phyloP scores from a whole-genome alignment of 2,888 invertebrate genomes.

The Cremastinae sp. region DNA sequence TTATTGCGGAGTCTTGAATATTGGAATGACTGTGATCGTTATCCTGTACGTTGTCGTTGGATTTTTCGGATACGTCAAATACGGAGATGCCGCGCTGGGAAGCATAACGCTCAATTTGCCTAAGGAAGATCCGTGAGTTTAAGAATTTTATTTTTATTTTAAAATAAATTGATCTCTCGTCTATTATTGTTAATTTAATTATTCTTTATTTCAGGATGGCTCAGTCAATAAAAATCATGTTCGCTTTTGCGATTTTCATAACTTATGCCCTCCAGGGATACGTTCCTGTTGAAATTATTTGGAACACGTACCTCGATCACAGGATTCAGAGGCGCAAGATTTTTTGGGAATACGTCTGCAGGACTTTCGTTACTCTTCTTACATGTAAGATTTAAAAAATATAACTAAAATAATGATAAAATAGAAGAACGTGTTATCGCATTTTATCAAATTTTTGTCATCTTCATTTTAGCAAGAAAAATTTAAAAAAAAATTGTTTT shows the following conservation, averaged over 20 bases:
- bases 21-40: constrained; percentile 90
- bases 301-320: constrained; percentile 81
- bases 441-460: too few species aligned
- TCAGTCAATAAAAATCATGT: constrained; percentile 87
- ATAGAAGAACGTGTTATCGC: too few species aligned
- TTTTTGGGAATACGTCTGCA: constrained; percentile 81
- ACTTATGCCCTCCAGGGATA: constrained; percentile 96
- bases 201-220: constrained; percentile 82
- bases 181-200: constrained; percentile 18
- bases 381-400: constrained; percentile 87
- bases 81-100: constrained; percentile 86
- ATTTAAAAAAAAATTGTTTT: too few species aligned
- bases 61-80: constrained; percentile 94
- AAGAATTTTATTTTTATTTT: too few species aligned
- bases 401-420: too few species aligned
- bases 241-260: constrained; percentile 92
- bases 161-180: constrained; percentile 62
- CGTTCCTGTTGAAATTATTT: constrained; percentile 91
- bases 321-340: constrained; percentile 75
- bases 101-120: constrained; percentile 92
- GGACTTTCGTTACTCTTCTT: constrained; percentile 82
- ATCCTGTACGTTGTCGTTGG: constrained; percentile 93
- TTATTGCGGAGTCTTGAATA: constrained; percentile 91
- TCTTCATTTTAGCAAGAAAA: too few species aligned
- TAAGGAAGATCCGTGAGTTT: constrained; percentile 84